Evolutionary conservation across 2,888 invertebrate genomes (phyloP), one percentile per base, ranked within the genome.

Genomic region (Ophion ellenae): DNA sequence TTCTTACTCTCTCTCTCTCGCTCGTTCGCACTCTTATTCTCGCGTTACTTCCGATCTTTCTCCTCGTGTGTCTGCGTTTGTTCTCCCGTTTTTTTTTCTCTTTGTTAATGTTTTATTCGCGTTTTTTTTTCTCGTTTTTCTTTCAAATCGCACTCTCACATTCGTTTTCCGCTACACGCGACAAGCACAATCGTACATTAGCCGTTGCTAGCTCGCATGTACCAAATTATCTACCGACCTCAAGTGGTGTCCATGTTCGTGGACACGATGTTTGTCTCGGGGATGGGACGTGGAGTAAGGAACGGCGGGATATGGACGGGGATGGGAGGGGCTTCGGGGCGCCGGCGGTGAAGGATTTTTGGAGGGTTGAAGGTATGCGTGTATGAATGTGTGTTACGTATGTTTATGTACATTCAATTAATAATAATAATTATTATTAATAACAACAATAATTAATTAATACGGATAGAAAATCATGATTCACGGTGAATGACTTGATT

Each of bases 331-430:
- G 67, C n/a, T 69, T 69, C 71, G 70, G 36, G 28, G 63, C 61
- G 24, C 20, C 20, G 20, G 53, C 36, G 70, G 70, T 45, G n/a
- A n/a, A 47, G 67, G 59, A 64, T 7, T 66, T 32, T 59, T 10
- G 67, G 53, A 57, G 57, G 24, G 24, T 28, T 32, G 85, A 86
- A 86, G 67, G 83, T 88, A 86, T 88, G 87, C 75, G 87, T 88
- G 84, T 91, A 91, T 91, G 90, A 91, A 91, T 92, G 90, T 90
- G 91, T 91, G 91, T 92, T 91, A 85, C 88, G 89, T 90, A 90
- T 91, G 92, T 92, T 91, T 94, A 94, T 94, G 91, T 94, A 94
- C 94, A 94, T 93, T 93, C 90, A 94, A 92, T 93, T 93, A 92
- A 92, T 93, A 93, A 93, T 94, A 92, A 91, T 91, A 67, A 93